Conservation (phyloP, 2,888 invertebrate genomes). For the Parnassius glacialis region DNA sequence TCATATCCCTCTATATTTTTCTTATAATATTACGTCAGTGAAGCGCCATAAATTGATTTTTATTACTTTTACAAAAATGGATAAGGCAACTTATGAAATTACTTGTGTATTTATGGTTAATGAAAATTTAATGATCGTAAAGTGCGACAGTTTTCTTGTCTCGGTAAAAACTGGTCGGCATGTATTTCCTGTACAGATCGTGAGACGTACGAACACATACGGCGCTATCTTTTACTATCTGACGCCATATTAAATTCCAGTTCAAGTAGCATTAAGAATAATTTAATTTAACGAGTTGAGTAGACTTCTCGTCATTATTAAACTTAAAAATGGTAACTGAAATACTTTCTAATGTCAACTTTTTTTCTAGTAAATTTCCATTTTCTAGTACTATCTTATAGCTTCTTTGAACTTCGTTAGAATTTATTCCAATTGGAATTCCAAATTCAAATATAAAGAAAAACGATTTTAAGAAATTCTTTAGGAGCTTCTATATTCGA, state of each 20-base stretch:
- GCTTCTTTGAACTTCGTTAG: no score
- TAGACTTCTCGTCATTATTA: background rate
- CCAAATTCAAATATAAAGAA: no score
- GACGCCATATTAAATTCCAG: background rate
- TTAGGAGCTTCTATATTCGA: no score
- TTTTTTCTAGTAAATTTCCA: no score
- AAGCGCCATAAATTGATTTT: conserved; percentile 20
- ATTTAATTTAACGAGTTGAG: background rate
- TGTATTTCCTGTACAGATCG: conserved; percentile 8
- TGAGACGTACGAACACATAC: background rate
- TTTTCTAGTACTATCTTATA: no score
- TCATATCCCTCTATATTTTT: background rate
- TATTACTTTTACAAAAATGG: conserved; percentile 14
- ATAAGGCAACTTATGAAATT: conserved; percentile 12
- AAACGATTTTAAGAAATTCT: no score
- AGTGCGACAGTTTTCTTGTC: conserved; percentile 7
- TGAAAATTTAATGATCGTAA: conserved; percentile 23
- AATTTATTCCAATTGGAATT: no score
- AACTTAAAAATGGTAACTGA: background rate
- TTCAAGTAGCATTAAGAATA: background rate
- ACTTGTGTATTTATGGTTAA: conserved; percentile 16
- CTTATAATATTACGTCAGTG: background rate
- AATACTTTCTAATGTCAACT: background rate
- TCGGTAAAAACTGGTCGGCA: conserved; percentile 14
- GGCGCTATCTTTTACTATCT: background rate